Evolutionary conservation across 2,113 vertebrate genomes (phyloP).

Genomic region (Haemorhous mexicanus): DNA sequence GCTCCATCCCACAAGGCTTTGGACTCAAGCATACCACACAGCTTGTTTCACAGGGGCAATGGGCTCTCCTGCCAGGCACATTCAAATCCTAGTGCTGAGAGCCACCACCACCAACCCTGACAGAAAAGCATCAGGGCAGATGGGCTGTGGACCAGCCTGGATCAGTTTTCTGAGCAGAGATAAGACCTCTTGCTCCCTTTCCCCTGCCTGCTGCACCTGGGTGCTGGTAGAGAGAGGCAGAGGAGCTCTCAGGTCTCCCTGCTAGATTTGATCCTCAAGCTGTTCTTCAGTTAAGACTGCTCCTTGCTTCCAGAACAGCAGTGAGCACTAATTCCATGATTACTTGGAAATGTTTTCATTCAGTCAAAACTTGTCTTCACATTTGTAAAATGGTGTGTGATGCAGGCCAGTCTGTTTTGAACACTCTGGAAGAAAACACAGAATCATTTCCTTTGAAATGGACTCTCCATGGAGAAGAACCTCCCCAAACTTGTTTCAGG

Average conservation of each 20-base stretch:
- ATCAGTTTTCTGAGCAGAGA: not conserved
- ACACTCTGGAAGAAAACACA: not conserved
- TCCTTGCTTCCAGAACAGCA: not conserved
- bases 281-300: not conserved
- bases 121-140: not conserved
- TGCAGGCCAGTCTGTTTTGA: not conserved
- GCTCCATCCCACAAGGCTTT: not conserved
- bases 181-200: not conserved
- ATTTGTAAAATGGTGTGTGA: not conserved
- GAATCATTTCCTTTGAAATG: not conserved
- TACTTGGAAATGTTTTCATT: not conserved
- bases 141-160: not conserved
- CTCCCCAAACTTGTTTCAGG: not conserved
- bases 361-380: not conserved
- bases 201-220: not conserved
- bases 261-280: not conserved
- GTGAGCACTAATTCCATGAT: not conserved
- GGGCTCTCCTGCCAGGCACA: not conserved
- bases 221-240: not conserved
- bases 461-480: not conserved
- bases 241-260: not conserved
- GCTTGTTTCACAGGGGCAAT: not conserved
- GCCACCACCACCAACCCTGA: not conserved
- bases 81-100: not conserved
- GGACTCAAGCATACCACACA: fast-evolving